Conservation (phyloP, 92 coral and sea anemone species). For the Scolanthus callimorphus region DNA sequence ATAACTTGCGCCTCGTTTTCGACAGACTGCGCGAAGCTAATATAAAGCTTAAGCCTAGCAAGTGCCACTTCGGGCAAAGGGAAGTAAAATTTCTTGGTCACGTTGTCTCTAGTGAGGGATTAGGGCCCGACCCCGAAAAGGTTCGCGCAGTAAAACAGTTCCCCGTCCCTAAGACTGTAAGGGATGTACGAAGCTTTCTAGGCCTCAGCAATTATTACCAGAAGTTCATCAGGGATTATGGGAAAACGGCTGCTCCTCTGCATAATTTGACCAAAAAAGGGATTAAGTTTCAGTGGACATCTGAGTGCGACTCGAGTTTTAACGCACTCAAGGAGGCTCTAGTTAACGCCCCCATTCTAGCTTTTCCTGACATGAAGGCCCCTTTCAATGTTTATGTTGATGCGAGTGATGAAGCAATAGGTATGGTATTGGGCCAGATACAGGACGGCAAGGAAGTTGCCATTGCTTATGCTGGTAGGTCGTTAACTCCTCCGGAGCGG, state of each 20-base stretch:
- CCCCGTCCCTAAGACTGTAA: constrained; percentile 31
- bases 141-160: constrained; percentile 36
- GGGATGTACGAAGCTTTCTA: constrained; percentile 37
- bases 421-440: constrained; percentile 28
- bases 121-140: constrained; percentile 49
- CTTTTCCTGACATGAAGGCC: constrained; percentile 32
- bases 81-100: constrained; percentile 54
- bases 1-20: neutral
- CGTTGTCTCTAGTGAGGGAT: constrained; percentile 29
- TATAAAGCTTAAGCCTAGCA: no score
- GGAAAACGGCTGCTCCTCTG: constrained; percentile 42
- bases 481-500: constrained; percentile 31
- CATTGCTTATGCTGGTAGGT: constrained; percentile 44
- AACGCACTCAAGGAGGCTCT: constrained; percentile 22
- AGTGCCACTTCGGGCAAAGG: constrained; percentile 5
- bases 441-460: constrained; percentile 37
- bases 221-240: constrained; percentile 34
- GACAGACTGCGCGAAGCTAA: no score
- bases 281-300: no score
- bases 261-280: constrained; percentile 21
- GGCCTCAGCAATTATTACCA: constrained; percentile 61
- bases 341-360: constrained; percentile 36
- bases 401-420: constrained; percentile 28
- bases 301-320: no score
- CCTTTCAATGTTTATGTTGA: constrained; percentile 25